A percentile compares a stretch with the other conserved stretches of the same genome.
These are phyloP conservation scores for Poeciliopsis paucimaculata DNA, from an alignment of 2,797 vertebrate species.

Conservation along the genomic window DNA sequence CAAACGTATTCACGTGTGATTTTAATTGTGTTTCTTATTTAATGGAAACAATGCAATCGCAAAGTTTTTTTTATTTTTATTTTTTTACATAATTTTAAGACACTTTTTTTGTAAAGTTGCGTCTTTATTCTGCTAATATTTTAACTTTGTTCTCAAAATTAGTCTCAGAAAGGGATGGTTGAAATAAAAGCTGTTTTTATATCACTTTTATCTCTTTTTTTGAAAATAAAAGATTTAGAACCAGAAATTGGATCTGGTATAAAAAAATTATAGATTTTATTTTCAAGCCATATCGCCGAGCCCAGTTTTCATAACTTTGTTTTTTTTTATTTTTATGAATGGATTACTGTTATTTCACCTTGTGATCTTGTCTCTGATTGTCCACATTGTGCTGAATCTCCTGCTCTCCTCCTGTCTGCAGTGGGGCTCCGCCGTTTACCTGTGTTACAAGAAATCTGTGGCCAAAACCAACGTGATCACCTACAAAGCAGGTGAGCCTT, in stretches of 20 bases:
- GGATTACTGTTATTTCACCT: background rate
- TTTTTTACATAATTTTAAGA: background rate
- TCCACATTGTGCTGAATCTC: background rate
- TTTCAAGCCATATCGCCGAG: background rate
- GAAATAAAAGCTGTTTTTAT: background rate
- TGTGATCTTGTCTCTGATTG: background rate
- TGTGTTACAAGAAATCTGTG: constrained; percentile 98
- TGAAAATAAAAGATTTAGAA: background rate
- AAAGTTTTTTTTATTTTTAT: too few species aligned
- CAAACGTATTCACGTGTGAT: too few species aligned
- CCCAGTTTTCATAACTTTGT: background rate
- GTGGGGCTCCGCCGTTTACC: constrained; percentile 96
- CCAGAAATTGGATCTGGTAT: background rate
- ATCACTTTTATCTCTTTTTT: background rate
- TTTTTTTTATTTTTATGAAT: background rate
- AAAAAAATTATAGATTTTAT: background rate
- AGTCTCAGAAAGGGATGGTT: background rate
- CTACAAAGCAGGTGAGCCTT: constrained; percentile 90
- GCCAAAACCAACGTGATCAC: constrained; percentile 96
- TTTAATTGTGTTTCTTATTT: too few species aligned
- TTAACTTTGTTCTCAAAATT: background rate
- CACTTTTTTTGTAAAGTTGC: background rate
- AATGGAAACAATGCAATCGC: too few species aligned
- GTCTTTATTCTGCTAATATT: background rate
- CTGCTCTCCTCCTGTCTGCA: constrained; percentile 59